A percentile compares a stretch with the other conserved stretches of the same genome.
Conservation (phyloP, 2,797 vertebrate genomes). For the Antrozous pallidus region DNA sequence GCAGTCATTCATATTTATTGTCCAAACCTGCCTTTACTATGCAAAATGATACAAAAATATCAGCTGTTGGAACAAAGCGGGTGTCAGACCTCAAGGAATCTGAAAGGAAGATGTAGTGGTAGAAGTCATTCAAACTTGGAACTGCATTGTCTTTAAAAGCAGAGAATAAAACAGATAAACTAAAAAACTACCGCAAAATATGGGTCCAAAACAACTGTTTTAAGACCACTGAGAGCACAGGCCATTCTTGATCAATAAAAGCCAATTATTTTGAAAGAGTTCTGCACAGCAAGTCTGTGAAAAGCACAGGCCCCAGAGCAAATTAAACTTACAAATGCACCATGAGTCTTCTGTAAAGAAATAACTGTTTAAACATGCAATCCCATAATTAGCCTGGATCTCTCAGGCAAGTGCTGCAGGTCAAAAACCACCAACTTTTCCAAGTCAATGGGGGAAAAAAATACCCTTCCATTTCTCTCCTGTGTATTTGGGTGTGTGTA, state of each 20-base stretch:
- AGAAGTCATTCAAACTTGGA: neutral
- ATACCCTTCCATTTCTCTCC: constrained; percentile 70
- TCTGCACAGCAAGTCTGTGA: neutral
- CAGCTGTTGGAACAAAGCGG: neutral
- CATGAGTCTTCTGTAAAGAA: constrained; percentile 57
- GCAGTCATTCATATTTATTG: neutral
- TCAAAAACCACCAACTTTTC: constrained; percentile 77
- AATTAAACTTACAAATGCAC: constrained; percentile 48
- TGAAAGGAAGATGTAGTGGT: neutral
- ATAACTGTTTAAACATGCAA: constrained; percentile 67
- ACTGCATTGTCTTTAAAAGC: neutral
- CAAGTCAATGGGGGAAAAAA: constrained; percentile 76
- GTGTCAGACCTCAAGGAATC: neutral
- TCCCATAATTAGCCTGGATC: constrained; percentile 74
- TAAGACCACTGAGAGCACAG: neutral
- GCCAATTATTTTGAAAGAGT: neutral
- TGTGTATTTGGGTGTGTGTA: constrained; percentile 76
- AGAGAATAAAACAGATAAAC: neutral
- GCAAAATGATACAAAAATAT: neutral
- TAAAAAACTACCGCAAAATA: neutral
- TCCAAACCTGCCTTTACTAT: neutral
- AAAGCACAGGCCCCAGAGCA: constrained; percentile 36
- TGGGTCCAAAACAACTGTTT: neutral
- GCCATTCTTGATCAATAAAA: neutral
- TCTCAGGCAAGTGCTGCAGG: constrained; percentile 68